These are phyloP conservation scores for Sciurus carolinensis DNA, from an alignment of 2,797 vertebrate genomes.

Conservation along the genomic window DNA sequence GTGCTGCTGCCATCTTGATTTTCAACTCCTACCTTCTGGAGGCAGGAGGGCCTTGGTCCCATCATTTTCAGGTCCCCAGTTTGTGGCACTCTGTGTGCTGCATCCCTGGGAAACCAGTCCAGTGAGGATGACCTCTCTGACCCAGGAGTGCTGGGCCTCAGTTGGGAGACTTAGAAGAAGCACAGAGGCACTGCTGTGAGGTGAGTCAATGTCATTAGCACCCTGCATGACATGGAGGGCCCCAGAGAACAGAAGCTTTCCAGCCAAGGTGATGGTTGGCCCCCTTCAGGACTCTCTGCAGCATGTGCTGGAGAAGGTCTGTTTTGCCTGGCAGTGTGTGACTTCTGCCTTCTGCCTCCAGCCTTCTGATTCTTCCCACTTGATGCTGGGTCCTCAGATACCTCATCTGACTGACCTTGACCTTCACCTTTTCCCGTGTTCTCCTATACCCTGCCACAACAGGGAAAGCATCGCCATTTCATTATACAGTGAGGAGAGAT, in stretches of 20 bases:
- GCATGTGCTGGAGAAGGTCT: no score
- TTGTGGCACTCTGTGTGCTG: neutral
- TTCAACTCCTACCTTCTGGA: neutral
- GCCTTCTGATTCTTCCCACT: no score
- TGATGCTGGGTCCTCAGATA: no score
- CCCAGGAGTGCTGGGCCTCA: neutral
- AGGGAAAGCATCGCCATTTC: no score
- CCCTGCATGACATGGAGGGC: neutral
- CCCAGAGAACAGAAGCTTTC: neutral
- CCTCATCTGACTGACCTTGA: no score
- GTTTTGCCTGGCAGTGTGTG: no score
- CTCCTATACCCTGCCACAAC: no score
- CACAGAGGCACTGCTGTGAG: fast-evolving
- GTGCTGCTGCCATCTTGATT: neutral
- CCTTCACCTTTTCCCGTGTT: no score
- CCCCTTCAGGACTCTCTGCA: no score
- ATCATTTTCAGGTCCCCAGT: neutral
- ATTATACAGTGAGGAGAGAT: no score
- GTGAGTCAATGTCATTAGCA: no score
- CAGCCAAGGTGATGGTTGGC: no score
- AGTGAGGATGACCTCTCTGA: neutral
- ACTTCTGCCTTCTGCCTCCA: neutral
- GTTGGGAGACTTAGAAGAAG: neutral
- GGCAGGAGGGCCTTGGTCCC: neutral
- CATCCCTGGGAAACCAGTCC: neutral